Percentiles rank a stretch among this genome's conserved stretches.
Evolutionary conservation across 2,113 vertebrate species (phyloP).

Genomic region (Thomomys bottae): DNA sequence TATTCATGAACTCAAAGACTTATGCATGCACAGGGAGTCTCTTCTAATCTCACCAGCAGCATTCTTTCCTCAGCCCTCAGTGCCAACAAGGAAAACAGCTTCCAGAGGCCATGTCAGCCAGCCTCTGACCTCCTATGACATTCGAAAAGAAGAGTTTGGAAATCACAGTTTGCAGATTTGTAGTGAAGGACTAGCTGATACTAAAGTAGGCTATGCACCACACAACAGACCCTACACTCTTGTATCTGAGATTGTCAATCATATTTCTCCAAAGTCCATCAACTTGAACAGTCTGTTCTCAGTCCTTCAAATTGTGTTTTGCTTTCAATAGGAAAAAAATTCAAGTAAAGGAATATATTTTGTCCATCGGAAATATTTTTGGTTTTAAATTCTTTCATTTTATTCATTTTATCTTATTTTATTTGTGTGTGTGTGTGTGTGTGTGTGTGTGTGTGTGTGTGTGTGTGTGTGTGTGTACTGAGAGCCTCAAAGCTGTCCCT

Average conservation of each 20-base stretch:
- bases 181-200: not conserved
- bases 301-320: not conserved
- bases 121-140: rapidly evolving
- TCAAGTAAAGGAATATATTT: not conserved
- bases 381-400: too few relatives aligned
- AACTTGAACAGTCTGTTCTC: not conserved
- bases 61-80: not conserved
- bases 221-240: not conserved
- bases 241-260: not conserved
- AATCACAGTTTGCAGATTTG: not conserved
- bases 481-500: too few relatives aligned
- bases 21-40: not conserved
- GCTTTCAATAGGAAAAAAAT: not conserved
- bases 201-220: not conserved
- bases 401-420: too few relatives aligned
- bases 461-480: too few relatives aligned
- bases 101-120: not conserved
- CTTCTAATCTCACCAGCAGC: not conserved
- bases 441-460: too few relatives aligned
- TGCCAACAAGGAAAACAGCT: not conserved
- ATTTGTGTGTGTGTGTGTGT: too few relatives aligned
- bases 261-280: not conserved
- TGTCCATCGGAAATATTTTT: not conserved
- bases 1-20: not conserved
- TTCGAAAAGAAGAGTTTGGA: not conserved